Percentiles rank a stretch among this genome's conserved stretches.
Conservation (phyloP, 2,888 invertebrate genomes). For the Agrotis exclamationis region DNA sequence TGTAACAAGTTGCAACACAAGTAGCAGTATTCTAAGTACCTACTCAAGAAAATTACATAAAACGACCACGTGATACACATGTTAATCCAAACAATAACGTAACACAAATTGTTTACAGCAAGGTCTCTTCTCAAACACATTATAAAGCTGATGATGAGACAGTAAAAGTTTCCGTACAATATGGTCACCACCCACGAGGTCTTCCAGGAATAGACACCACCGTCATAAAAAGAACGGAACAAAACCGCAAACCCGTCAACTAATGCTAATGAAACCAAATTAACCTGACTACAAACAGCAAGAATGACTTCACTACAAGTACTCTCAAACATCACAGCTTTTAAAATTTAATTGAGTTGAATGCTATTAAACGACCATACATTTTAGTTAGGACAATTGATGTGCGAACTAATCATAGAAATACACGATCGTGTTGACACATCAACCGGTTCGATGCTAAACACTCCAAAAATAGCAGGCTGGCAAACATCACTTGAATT, state of each 20-base stretch:
- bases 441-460: constrained; percentile 71
- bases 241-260: constrained; percentile 80
- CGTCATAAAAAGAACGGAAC: constrained; percentile 82
- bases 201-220: constrained; percentile 80
- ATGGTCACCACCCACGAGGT: constrained; percentile 82
- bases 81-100: constrained; percentile 35
- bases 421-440: constrained; percentile 75
- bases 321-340: constrained; percentile 47
- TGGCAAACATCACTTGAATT: constrained; percentile 74
- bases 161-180: constrained; percentile 76
- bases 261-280: constrained; percentile 81
- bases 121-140: constrained; percentile 69
- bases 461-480: constrained; percentile 80
- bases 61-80: background rate
- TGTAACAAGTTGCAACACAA: constrained; percentile 35
- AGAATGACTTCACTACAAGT: constrained; percentile 71
- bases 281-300: constrained; percentile 76
- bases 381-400: constrained; percentile 52
- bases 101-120: constrained; percentile 65
- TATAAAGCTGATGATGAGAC: constrained; percentile 79
- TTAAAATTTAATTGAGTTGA: constrained; percentile 51
- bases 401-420: constrained; percentile 57
- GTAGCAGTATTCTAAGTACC: constrained; percentile 16
- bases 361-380: constrained; percentile 45
- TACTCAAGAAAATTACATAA: constrained; percentile 28